Evolutionary conservation across 2,113 vertebrate genomes (phyloP).

Genomic region (Xenopus borealis): DNA sequence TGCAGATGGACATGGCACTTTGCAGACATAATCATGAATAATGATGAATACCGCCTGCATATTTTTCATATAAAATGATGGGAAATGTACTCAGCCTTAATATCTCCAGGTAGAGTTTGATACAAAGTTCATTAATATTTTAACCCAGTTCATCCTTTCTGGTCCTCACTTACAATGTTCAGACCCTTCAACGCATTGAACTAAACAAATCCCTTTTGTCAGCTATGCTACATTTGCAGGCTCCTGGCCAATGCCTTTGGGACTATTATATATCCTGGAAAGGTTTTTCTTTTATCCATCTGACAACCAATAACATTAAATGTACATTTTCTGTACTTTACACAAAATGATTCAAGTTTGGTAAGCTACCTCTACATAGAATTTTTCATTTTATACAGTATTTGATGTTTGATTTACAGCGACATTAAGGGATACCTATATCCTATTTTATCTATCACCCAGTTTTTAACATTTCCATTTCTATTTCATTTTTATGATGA

Average conservation of each 20-base stretch:
- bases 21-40: slow-evolving; percentile 15
- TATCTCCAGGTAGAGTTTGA: slow-evolving; percentile 43
- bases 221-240: slow-evolving; percentile 57
- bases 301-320: slow-evolving; percentile 51
- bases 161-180: slow-evolving; percentile 53
- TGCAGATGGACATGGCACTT: background rate
- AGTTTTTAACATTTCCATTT: too few relatives aligned
- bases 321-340: slow-evolving; percentile 14
- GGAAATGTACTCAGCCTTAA: background rate
- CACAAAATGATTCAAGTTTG: too few relatives aligned
- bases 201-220: slow-evolving; percentile 59
- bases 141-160: slow-evolving; percentile 50
- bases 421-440: too few relatives aligned
- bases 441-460: too few relatives aligned
- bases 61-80: slow-evolving; percentile 11
- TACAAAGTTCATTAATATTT: slow-evolving; percentile 54
- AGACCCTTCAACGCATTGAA: slow-evolving; percentile 53
- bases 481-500: too few relatives aligned
- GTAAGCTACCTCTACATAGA: too few relatives aligned
- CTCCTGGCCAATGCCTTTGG: slow-evolving; percentile 51
- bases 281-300: slow-evolving; percentile 46
- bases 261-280: slow-evolving; percentile 49
- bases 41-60: slow-evolving; percentile 5
- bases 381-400: too few relatives aligned
- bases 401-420: too few relatives aligned